Conservation (phyloP, 2,888 invertebrate genomes). For the Perizoma flavofasciatum region DNA sequence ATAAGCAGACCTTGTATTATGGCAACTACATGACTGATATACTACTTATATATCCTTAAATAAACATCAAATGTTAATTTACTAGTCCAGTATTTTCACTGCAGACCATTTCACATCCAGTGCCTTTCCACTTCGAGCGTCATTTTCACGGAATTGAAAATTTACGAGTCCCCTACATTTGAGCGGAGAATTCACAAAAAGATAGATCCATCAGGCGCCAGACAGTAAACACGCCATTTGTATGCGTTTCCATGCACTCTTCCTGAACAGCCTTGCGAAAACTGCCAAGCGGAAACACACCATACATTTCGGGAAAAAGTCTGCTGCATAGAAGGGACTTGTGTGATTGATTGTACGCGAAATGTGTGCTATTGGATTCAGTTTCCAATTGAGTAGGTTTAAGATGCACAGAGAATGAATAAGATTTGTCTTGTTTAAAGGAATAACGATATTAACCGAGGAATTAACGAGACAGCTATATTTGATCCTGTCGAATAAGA, state of each 20-base stretch:
- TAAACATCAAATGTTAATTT: too few relatives aligned
- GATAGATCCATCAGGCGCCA: slow-evolving; percentile 48
- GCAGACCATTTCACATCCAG: neutral
- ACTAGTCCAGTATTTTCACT: too few relatives aligned
- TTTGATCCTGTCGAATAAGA: too few relatives aligned
- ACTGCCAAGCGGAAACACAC: slow-evolving; percentile 39
- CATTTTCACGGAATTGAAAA: slow-evolving; percentile 29
- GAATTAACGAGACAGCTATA: too few relatives aligned
- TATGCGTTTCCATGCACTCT: slow-evolving; percentile 55
- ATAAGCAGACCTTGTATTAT: too few relatives aligned
- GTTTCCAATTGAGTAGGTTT: slow-evolving; percentile 29
- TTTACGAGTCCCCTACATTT: slow-evolving; percentile 28
- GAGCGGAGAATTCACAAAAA: slow-evolving; percentile 35
- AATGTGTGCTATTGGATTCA: slow-evolving; percentile 9
- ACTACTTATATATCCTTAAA: too few relatives aligned
- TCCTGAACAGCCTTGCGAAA: slow-evolving; percentile 22
- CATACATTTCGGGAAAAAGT: slow-evolving; percentile 39
- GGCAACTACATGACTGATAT: too few relatives aligned
- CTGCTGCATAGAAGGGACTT: neutral
- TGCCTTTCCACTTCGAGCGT: neutral
- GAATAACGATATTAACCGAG: too few relatives aligned
- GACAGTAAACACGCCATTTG: slow-evolving; percentile 60
- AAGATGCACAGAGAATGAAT: slow-evolving; percentile 16
- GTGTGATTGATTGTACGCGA: slow-evolving; percentile 1
- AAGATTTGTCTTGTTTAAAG: too few relatives aligned